These are phyloP conservation scores for Phylloscopus whistleri DNA, from an alignment of 2,113 vertebrate genomes.

Conservation along the genomic window DNA sequence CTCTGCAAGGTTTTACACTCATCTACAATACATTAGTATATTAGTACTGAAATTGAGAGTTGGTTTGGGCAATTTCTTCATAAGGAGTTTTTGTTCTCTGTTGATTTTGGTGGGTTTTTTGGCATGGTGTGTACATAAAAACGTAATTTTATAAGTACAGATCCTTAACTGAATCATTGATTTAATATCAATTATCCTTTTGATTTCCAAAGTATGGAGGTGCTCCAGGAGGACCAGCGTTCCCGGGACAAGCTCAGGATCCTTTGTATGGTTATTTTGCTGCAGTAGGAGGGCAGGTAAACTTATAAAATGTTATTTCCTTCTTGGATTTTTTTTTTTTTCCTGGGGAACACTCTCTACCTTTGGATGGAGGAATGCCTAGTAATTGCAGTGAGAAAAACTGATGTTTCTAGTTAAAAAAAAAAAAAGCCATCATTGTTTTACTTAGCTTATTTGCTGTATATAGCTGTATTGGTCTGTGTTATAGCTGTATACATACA, in stretches of 20 bases:
- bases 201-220: constrained; percentile 70
- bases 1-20: neutral
- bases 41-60: neutral
- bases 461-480: neutral
- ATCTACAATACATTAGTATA: neutral
- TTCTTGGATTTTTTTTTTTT: neutral
- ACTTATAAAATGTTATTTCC: neutral
- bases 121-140: neutral
- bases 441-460: neutral
- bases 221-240: constrained; percentile 75
- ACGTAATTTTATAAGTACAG: rapidly evolving
- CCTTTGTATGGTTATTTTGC: constrained; percentile 80
- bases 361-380: neutral
- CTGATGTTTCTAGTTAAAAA: neutral
- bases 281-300: constrained; percentile 79
- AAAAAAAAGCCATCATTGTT: neutral
- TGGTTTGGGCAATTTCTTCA: neutral
- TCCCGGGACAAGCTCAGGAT: constrained; percentile 76
- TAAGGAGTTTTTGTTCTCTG: neutral
- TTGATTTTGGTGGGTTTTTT: neutral
- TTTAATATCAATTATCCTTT: neutral
- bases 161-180: neutral
- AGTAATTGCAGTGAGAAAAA: neutral
- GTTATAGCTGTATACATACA: neutral
- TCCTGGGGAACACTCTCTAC: neutral